phyloP scores from a whole-genome alignment of 2,113 vertebrate genomes.

The Rhegmatorhina hoffmannsi region DNA sequence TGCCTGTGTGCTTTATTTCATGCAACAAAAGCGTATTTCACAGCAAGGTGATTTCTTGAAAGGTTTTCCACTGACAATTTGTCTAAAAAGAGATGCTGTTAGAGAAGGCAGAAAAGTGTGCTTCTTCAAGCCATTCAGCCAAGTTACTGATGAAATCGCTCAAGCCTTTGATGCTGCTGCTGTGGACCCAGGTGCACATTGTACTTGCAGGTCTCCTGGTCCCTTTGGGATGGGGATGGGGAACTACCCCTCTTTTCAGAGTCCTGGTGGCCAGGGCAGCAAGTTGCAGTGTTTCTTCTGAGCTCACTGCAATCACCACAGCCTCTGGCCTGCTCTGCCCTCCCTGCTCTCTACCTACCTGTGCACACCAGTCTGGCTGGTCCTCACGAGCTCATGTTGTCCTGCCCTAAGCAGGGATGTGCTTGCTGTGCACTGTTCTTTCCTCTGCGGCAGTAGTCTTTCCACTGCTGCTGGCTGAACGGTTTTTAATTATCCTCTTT shows the following conservation, averaged over 20 bases:
- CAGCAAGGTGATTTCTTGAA: conserved; percentile 58
- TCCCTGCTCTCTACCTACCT: neutral
- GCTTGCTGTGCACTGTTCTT: neutral
- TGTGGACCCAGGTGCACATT: neutral
- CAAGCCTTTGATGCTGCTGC: neutral
- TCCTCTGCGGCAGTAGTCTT: neutral
- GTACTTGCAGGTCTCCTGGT: neutral
- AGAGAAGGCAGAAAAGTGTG: neutral
- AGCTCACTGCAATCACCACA: neutral
- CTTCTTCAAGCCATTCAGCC: neutral
- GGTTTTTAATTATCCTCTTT: conserved; percentile 4
- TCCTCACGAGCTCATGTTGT: rapidly evolving
- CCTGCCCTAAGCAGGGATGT: rapidly evolving
- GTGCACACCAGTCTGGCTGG: neutral
- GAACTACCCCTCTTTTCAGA: neutral
- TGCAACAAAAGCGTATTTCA: conserved; percentile 46
- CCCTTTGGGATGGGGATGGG: rapidly evolving
- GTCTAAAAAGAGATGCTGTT: conserved; percentile 18
- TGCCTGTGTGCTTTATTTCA: conserved; percentile 52
- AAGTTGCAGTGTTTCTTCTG: neutral
- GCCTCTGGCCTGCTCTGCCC: neutral
- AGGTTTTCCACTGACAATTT: conserved; percentile 40
- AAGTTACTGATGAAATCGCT: neutral
- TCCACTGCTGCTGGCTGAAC: neutral
- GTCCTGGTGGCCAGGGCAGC: rapidly evolving